Conservation (phyloP, 2,113 vertebrate species). For the Mesitornis unicolor region DNA sequence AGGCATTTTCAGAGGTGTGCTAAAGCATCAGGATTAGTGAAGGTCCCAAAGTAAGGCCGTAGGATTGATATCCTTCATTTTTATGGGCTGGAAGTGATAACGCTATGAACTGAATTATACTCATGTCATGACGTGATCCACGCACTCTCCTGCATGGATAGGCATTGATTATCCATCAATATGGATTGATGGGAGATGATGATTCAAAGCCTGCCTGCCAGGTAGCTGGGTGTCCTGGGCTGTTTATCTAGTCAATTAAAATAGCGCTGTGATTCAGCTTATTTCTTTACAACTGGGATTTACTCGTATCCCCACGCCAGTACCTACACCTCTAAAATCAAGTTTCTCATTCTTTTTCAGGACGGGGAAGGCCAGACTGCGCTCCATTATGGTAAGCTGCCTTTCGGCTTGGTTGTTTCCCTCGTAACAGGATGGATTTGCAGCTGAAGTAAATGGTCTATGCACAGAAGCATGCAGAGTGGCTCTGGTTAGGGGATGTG, state of each 20-base stretch:
- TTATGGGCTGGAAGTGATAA: constrained; percentile 24
- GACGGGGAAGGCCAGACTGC: constrained; percentile 96
- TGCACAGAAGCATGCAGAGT: not conserved
- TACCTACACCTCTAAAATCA: constrained; percentile 31
- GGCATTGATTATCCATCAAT: constrained; percentile 25
- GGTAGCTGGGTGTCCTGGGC: not conserved
- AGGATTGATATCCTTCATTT: constrained; percentile 24
- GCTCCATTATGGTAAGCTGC: constrained; percentile 93
- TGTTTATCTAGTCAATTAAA: constrained; percentile 11
- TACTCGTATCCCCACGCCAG: not conserved
- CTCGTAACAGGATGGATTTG: not conserved
- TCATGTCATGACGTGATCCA: not conserved
- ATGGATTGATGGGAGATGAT: not conserved
- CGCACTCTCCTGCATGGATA: not conserved
- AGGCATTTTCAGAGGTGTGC: not conserved
- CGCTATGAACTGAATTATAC: not conserved
- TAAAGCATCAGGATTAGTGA: not conserved
- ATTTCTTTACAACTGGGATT: not conserved
- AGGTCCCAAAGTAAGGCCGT: not conserved
- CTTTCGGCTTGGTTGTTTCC: not conserved
- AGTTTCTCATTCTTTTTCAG: constrained; percentile 76
- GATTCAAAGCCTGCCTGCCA: constrained; percentile 1
- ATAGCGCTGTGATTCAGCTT: not conserved
- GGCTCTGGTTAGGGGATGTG: not conserved
- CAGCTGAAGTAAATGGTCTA: not conserved